Evolutionary conservation across 1,140 invertebrate species (phyloP), one percentile per base, ranked within the genome.

Genomic region (Rhopalosiphum maidis): DNA sequence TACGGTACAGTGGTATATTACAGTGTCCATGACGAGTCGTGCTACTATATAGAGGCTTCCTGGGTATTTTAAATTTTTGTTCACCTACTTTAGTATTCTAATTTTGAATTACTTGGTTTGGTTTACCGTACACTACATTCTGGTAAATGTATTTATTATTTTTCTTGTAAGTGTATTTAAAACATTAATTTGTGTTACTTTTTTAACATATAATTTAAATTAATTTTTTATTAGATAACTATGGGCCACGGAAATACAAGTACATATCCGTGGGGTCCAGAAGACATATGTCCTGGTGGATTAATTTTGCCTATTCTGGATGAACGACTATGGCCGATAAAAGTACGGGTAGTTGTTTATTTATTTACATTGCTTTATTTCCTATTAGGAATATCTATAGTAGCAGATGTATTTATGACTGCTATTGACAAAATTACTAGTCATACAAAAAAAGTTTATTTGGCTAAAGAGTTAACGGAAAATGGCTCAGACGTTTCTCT

Each of bases 371-470:
- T 97, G 1, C 94, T 97, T 9, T 97, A 96, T 95, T 96, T 95
- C 94, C 96, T 96, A 94, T 94, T 96, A 93, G 96, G 96, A 43
- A 96, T 97, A 11, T 96, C 97, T 91, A 97, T 97, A 94, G 95
- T 97, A 18, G 96, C 96, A 43, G 96, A 97, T 94, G 95, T 96
- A 35, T 97, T 97, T 94, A 97, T 97, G 96, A 96, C 96, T 60
- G 95, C 96, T 93, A 97, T 97, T 93, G 96, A 97, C 94, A 96
- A 96, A 94, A 97, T 97, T 94, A 97, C 96, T 8, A 96, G 96
- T 94, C 96, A 96, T 95, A 97, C 96, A 8, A 95, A 95, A 85
- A 96, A 96, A 93, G 95, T 97, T 7, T 95, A 95, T 54, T 90
- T 95, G 93, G 94, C 94, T 22, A 94, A 94, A 87, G 54, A 94